Percentiles rank a stretch among this genome's conserved stretches.
Evolutionary conservation across 2,888 invertebrate genomes (phyloP).

Genomic region (Perizoma affinitatum): DNA sequence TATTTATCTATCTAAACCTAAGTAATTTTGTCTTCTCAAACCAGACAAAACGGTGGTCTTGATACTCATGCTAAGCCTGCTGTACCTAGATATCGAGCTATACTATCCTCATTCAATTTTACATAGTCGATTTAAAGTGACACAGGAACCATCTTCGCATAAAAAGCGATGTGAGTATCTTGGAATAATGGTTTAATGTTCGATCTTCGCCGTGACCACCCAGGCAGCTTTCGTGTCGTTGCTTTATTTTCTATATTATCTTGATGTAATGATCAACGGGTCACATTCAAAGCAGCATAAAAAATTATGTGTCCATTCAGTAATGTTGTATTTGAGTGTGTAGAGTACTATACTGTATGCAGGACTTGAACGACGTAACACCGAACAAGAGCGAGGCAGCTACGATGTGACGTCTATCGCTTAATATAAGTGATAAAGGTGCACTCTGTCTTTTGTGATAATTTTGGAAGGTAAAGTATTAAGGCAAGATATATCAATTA

Average conservation of each 20-base stretch:
- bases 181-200: slow-evolving; percentile 54
- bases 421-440: slow-evolving; percentile 23
- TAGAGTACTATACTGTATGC: too few relatives aligned
- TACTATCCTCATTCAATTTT: slow-evolving; percentile 10
- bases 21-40: too few relatives aligned
- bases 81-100: background rate
- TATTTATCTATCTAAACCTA: too few relatives aligned
- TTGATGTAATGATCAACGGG: slow-evolving; percentile 62
- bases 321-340: too few relatives aligned
- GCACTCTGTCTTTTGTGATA: slow-evolving; percentile 4
- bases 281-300: slow-evolving; percentile 43
- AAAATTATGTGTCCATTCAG: slow-evolving; percentile 39
- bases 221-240: slow-evolving; percentile 62
- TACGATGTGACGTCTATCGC: too few relatives aligned
- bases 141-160: slow-evolving; percentile 14
- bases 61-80: too few relatives aligned
- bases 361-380: too few relatives aligned
- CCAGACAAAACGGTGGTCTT: too few relatives aligned
- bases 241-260: slow-evolving; percentile 75
- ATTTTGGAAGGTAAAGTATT: slow-evolving; percentile 5
- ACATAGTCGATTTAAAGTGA: background rate
- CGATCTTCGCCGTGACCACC: slow-evolving; percentile 68
- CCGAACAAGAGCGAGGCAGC: too few relatives aligned
- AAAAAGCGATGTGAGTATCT: slow-evolving; percentile 41
- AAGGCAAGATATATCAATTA: slow-evolving; percentile 23